Evolutionary conservation across 2,797 vertebrate genomes (phyloP), one percentile per base, ranked within the genome.

Genomic region (Gouania willdenowi): DNA sequence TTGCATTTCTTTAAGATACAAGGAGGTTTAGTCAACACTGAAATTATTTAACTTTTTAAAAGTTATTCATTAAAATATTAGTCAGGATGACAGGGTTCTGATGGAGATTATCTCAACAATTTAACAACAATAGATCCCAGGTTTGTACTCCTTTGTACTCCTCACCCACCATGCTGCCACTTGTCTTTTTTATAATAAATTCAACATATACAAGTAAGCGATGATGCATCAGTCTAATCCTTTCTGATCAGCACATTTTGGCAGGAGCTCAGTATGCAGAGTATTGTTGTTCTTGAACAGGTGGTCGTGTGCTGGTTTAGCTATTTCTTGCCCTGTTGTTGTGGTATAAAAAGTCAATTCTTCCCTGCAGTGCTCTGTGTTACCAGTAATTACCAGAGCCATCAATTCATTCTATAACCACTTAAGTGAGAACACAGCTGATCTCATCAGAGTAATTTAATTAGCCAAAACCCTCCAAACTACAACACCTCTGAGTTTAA

Each of bases 211-310:
- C n/a, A n/a, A n/a, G n/a, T n/a, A n/a, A n/a, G n/a, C n/a, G n/a
- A n/a, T n/a, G n/a, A n/a, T n/a, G n/a, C n/a, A n/a, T n/a, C n/a
- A n/a, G n/a, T n/a, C n/a, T n/a, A n/a, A n/a, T n/a, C n/a, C n/a
- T n/a, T n/a, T n/a, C n/a, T n/a, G n/a, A n/a, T n/a, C 14, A 31
- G 24, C 63, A 20, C 13, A 60, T 66, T 21, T 42, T 2, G 10
- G 33, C 34, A 5, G 4, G 14, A 37, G 37, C 43, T 64, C 22
- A 26, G 35, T 33, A 38, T 36, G 31, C 70, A 77, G 26, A 20
- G 56, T 76, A 72, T 85, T 63, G 72, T 77, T 32, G 83, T 83
- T 76, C 79, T 51, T 64, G 45, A 39, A 62, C 79, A 84, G 81
- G 73, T 80, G 76, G 70, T 42, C 25, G 14, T 28, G 41, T n/a